Conservation (phyloP, 2,797 vertebrate genomes). For the Enteromius radiatus region DNA sequence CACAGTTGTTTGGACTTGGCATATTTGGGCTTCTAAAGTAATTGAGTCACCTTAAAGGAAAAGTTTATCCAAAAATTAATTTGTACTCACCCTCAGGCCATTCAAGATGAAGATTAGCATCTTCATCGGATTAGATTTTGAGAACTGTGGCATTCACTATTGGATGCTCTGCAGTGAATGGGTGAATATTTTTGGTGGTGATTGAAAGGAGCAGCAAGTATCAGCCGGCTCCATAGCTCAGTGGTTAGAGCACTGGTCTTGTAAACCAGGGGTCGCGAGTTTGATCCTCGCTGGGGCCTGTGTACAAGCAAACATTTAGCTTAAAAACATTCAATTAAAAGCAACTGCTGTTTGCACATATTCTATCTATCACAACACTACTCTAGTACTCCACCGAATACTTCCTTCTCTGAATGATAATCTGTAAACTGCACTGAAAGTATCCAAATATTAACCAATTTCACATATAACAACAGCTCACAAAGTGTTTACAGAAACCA, state of each 20-base stretch:
- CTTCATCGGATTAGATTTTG: neutral
- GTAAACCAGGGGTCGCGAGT: constrained; percentile 14
- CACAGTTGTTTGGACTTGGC: neutral
- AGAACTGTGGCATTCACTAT: neutral
- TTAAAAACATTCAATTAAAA: neutral
- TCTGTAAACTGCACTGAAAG: neutral
- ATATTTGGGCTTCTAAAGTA: neutral
- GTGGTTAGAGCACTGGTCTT: constrained; percentile 28
- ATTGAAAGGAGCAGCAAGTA: neutral
- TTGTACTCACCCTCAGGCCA: neutral
- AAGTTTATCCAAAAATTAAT: neutral
- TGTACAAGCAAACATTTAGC: accelerated
- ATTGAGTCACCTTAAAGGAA: neutral
- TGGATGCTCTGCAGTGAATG: neutral
- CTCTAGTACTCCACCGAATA: neutral
- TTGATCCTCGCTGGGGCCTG: neutral
- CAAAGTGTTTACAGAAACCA: neutral
- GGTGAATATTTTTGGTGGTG: too few relatives aligned
- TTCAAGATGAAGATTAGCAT: neutral
- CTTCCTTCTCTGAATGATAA: neutral
- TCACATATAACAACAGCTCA: neutral
- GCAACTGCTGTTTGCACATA: neutral
- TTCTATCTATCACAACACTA: neutral
- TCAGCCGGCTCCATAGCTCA: constrained; percentile 24
- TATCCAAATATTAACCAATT: neutral